Evolutionary conservation across 2,888 invertebrate genomes (phyloP), one percentile per base, ranked within the genome.

Genomic region (Vesta saturnalis): DNA sequence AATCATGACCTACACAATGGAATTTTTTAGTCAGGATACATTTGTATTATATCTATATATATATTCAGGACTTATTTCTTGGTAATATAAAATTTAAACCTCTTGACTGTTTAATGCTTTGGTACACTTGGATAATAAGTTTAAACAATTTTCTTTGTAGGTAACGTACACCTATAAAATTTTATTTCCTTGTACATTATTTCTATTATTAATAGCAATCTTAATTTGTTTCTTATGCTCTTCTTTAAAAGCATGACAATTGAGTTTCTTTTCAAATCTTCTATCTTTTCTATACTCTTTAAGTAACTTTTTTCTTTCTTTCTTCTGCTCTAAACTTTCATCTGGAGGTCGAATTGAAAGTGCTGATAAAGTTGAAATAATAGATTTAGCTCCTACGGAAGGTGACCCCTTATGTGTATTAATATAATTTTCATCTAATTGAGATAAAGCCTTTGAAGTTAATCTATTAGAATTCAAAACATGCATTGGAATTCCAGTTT

Each of bases 161-260:
- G 30, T n/a, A n/a, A n/a, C n/a, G n/a, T n/a, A n/a, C n/a, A 58
- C 56, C 80, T 82, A 90, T 72, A 89, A 81, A 82, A 92, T 91
- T 81, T 85, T 87, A 78, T 90, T 91, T 60, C 92, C 92, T 80
- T 92, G 92, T 70, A 92, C 85, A 80, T 92, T 93, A 78, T 89
- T 89, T 80, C 85, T 90, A 77, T 92, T 92, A 81, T 95, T 94
- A 71, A 93, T 82, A 77, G 89, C 84, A 56, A 94, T 91, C 81
- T 94, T 93, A 79, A 91, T 90, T 79, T 94, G 93, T 1, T 90
- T 85, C 77, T 93, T 93, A 84, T 93, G 92, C 79, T 95, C 95
- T 75, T 94, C 93, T 79, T 93, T 95, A 80, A 96, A 96, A 0
- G 94, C 94, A 35, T 89, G 86, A 10, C 88, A 87, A 79, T 95